These are phyloP conservation scores for Streblospio benedicti DNA, from an alignment of 1,140 invertebrate genomes.

Conservation along the genomic window DNA sequence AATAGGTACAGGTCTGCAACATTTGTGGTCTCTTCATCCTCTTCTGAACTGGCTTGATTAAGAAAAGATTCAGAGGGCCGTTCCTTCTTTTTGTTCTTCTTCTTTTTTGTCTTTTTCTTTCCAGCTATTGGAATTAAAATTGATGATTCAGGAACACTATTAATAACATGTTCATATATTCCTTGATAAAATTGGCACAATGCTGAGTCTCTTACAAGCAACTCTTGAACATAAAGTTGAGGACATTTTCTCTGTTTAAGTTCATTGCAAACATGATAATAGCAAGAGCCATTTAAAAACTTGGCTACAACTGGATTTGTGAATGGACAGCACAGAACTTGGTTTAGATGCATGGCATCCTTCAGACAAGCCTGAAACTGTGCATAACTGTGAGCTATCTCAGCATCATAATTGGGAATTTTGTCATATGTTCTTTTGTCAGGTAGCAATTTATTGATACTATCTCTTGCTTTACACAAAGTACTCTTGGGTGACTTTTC, in stretches of 20 bases:
- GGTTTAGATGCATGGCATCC: constrained; percentile 27
- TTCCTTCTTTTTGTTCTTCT: too few species aligned
- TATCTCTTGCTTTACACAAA: not conserved
- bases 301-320: constrained; percentile 14
- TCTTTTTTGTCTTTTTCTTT: too few species aligned
- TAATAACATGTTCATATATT: too few species aligned
- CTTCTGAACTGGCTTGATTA: too few species aligned
- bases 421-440: constrained; percentile 26
- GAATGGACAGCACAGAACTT: constrained; percentile 30
- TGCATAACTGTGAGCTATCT: constrained; percentile 31
- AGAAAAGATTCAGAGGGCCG: too few species aligned
- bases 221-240: constrained; percentile 25
- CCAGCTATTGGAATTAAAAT: too few species aligned
- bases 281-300: constrained; percentile 34
- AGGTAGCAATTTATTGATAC: not conserved
- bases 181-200: too few species aligned
- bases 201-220: too few species aligned
- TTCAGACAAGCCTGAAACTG: constrained; percentile 36
- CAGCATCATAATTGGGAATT: constrained; percentile 20
- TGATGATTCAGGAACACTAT: too few species aligned
- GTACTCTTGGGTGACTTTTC: not conserved
- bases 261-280: constrained; percentile 32
- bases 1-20: too few species aligned
- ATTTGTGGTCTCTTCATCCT: too few species aligned
- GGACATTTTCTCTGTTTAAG: constrained; percentile 23